These are phyloP conservation scores for Hesperophylax magnus DNA, from an alignment of 1,140 invertebrate species.

Conservation along the genomic window DNA sequence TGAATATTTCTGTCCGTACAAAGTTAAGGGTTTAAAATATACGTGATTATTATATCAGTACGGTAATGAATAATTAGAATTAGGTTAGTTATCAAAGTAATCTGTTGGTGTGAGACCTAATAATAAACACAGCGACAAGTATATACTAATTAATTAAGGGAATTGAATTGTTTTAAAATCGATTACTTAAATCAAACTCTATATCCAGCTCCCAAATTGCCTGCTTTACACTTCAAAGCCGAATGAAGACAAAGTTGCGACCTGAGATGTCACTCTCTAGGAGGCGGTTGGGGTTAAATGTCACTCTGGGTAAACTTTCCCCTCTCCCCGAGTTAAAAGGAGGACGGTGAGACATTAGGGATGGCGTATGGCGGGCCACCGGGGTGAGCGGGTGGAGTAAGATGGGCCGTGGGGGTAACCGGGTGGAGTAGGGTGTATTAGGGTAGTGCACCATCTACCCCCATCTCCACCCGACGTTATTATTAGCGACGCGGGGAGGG, in stretches of 20 bases:
- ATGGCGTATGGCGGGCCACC: not conserved
- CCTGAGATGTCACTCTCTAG: conserved; percentile 28
- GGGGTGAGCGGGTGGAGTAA: too few relatives aligned
- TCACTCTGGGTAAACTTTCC: conserved; percentile 29
- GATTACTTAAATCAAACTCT: conserved; percentile 33
- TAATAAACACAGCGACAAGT: too few relatives aligned
- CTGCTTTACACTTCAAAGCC: conserved; percentile 36
- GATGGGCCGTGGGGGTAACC: too few relatives aligned
- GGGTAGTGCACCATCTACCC: too few relatives aligned
- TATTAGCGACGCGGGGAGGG: conserved; percentile 53
- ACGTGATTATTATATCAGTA: too few relatives aligned
- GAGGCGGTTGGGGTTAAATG: conserved; percentile 31
- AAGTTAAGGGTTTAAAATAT: too few relatives aligned
- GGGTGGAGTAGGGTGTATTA: too few relatives aligned
- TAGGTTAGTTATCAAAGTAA: too few relatives aligned
- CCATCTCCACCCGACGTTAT: conserved; percentile 42
- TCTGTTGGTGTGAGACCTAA: too few relatives aligned
- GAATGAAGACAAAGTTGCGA: conserved; percentile 36
- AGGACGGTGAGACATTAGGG: conserved; percentile 7
- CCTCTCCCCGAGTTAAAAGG: conserved; percentile 5
- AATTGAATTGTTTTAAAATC: conserved; percentile 37
- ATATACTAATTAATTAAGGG: not conserved
- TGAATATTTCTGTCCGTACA: too few relatives aligned
- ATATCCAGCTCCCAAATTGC: conserved; percentile 10
- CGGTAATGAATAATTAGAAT: too few relatives aligned